A percentile compares a stretch with the other conserved stretches of the same genome.
phyloP scores from a whole-genome alignment of 2,888 invertebrate species.

The Chrysomela aeneicollis region DNA sequence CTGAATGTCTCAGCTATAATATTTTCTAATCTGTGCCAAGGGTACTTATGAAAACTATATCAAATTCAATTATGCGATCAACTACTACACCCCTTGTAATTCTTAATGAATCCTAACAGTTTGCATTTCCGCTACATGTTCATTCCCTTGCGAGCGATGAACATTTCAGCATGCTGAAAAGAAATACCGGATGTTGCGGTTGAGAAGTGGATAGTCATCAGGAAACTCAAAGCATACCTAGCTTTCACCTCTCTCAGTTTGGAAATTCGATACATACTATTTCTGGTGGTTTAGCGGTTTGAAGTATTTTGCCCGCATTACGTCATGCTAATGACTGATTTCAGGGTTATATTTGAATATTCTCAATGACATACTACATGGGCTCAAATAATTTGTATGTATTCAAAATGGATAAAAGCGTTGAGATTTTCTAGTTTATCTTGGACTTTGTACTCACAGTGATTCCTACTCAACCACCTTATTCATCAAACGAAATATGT shows the following conservation, averaged over 20 bases:
- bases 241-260: background rate
- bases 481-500: background rate
- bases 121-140: too few species aligned
- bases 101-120: too few species aligned
- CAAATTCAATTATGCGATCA: too few species aligned
- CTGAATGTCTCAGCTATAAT: too few species aligned
- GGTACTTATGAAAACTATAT: too few species aligned
- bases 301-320: background rate
- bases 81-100: too few species aligned
- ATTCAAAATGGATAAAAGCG: too few species aligned
- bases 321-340: background rate
- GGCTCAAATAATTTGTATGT: too few species aligned
- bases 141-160: background rate
- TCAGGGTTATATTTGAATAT: too few species aligned
- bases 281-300: slow-evolving; percentile 10
- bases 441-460: background rate
- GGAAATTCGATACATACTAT: slow-evolving; percentile 3
- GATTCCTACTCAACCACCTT: background rate
- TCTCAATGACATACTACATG: too few species aligned
- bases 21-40: too few species aligned
- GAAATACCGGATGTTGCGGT: slow-evolving; percentile 30
- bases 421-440: too few species aligned
- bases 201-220: slow-evolving; percentile 14
- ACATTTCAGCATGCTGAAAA: background rate
- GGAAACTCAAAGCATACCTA: slow-evolving; percentile 7